Percentiles rank a stretch among this genome's conserved stretches.
These are phyloP conservation scores for Thysanoteuthis rhombus DNA, from an alignment of 2,888 invertebrate genomes.

Conservation along the genomic window DNA sequence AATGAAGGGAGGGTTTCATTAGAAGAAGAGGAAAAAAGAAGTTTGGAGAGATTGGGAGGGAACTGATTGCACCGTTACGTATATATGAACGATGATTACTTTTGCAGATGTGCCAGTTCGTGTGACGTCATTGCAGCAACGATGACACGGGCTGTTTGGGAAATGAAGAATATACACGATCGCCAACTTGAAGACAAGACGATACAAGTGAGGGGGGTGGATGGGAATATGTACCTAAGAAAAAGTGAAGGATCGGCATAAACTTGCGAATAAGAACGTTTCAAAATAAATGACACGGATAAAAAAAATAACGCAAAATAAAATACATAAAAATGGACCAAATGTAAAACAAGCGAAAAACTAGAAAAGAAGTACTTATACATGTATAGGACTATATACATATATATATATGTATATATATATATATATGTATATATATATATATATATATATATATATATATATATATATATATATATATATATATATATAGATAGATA, in stretches of 20 bases:
- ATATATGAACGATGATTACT: background rate
- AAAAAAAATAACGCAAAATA: background rate
- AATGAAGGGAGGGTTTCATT: background rate
- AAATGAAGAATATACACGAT: background rate
- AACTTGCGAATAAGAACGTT: background rate
- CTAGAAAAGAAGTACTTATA: background rate
- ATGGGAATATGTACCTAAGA: background rate
- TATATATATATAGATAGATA: too few relatives aligned
- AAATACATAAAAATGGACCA: background rate
- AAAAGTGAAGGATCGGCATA: background rate
- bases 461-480: background rate
- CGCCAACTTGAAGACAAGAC: background rate
- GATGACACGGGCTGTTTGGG: background rate
- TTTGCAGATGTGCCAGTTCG: background rate
- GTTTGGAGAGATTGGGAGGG: background rate
- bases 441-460: background rate
- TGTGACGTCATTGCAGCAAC: background rate
- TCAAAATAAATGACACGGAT: background rate
- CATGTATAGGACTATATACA: background rate
- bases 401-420: background rate
- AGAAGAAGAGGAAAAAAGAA: too few relatives aligned
- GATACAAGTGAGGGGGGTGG: background rate
- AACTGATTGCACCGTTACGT: background rate
- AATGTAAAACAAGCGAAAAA: background rate
- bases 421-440: too few relatives aligned